A percentile compares a stretch with the other conserved stretches of the same genome.
Evolutionary conservation across 2,113 vertebrate species (phyloP).

Genomic region (human): DNA sequence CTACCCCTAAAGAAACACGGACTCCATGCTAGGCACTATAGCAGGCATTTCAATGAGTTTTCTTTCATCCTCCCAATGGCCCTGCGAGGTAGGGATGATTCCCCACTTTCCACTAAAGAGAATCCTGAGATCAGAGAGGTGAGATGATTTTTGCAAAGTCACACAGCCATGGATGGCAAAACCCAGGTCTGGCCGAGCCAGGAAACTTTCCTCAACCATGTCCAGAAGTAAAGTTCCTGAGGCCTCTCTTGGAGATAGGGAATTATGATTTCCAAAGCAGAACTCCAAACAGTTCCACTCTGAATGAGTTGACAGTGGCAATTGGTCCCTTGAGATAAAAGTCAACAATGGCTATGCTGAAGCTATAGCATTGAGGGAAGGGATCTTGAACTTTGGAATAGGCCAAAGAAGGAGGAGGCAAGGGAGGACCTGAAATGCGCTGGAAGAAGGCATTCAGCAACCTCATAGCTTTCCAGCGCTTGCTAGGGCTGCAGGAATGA

Average conservation of each 20-base stretch:
- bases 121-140: not conserved
- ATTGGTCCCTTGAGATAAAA: too few species aligned
- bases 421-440: fast-evolving
- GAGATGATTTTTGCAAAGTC: not conserved
- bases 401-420: not conserved
- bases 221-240: not conserved
- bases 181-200: not conserved
- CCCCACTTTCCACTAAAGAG: not conserved
- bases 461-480: not conserved
- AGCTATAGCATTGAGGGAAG: fast-evolving
- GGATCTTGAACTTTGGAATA: fast-evolving
- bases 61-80: not conserved
- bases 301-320: not conserved
- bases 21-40: fast-evolving
- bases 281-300: not conserved
- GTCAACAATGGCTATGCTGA: not conserved
- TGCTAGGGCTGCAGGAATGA: not conserved
- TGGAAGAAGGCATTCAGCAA: fast-evolving
- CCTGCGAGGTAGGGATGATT: not conserved
- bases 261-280: too few species aligned
- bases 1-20: fast-evolving
- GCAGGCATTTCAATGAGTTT: fast-evolving
- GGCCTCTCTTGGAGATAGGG: not conserved
- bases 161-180: not conserved
- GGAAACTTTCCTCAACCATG: not conserved